A percentile compares a stretch with the other conserved stretches of the same genome.
phyloP scores from a whole-genome alignment of 2,888 invertebrate species.

The Pristionchus maxplancki region DNA sequence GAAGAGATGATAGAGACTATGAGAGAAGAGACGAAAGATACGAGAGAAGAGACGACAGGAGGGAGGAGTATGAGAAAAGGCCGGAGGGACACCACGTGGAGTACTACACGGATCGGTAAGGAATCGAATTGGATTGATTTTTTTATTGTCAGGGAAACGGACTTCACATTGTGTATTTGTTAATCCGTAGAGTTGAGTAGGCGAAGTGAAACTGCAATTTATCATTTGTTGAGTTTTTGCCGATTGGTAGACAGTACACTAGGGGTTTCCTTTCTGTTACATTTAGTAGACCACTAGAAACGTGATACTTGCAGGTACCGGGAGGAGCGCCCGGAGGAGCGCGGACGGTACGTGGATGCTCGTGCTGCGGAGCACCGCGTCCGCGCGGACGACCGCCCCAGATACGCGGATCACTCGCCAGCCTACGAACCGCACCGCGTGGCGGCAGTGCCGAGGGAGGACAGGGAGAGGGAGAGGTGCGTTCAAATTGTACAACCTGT shows the following conservation, averaged over 20 bases:
- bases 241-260: too few relatives aligned
- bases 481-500: background rate
- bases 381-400: background rate
- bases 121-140: background rate
- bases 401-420: background rate
- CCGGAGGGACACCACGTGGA: background rate
- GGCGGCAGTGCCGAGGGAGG: background rate
- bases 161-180: background rate
- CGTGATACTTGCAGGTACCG: background rate
- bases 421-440: background rate
- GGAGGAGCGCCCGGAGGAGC: conserved; percentile 19
- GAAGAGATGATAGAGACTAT: background rate
- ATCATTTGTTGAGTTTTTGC: too few relatives aligned
- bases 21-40: background rate
- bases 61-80: conserved; percentile 25
- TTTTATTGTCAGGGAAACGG: background rate
- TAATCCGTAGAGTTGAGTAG: too few relatives aligned
- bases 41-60: background rate
- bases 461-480: background rate
- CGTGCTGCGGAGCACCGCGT: background rate
- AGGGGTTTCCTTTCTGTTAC: background rate
- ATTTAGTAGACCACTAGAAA: background rate
- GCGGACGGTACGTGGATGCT: background rate
- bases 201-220: too few relatives aligned
- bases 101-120: background rate